These are phyloP conservation scores for Noctua pronuba DNA, from an alignment of 2,888 invertebrate species.

Conservation along the genomic window DNA sequence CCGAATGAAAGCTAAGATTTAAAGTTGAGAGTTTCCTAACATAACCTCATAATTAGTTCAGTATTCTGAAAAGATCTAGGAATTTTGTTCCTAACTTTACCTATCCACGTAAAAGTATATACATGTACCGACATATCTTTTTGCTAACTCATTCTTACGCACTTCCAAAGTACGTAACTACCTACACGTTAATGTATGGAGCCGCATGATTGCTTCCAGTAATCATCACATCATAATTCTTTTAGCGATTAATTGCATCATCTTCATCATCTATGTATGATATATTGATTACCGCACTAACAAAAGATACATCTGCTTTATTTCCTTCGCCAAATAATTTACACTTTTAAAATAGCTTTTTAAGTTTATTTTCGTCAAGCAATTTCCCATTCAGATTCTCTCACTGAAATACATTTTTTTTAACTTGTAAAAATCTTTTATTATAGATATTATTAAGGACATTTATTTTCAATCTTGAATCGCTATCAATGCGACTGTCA, in stretches of 20 bases:
- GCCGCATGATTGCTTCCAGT: constrained; percentile 24
- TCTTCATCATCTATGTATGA: constrained; percentile 40
- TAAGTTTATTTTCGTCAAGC: constrained; percentile 26
- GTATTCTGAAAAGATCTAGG: background rate
- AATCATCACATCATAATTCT: constrained; percentile 36
- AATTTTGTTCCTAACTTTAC: background rate
- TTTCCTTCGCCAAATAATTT: constrained; percentile 31
- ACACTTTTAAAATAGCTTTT: constrained; percentile 2
- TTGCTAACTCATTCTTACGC: constrained; percentile 23
- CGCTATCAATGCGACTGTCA: background rate
- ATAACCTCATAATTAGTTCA: background rate
- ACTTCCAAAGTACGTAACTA: constrained; percentile 3
- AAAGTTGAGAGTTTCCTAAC: background rate
- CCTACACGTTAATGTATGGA: constrained; percentile 13
- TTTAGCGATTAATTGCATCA: constrained; percentile 32
- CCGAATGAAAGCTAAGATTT: background rate
- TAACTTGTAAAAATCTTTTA: background rate
- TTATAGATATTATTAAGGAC: no score
- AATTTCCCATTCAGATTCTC: background rate
- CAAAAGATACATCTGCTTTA: constrained; percentile 41
- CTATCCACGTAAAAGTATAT: background rate
- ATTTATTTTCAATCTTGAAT: no score
- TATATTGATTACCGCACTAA: constrained; percentile 32
- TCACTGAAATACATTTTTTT: background rate
- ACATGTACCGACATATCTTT: background rate